These are phyloP conservation scores for Polymixis flavicincta DNA, from an alignment of 2,888 invertebrate genomes.

Conservation along the genomic window DNA sequence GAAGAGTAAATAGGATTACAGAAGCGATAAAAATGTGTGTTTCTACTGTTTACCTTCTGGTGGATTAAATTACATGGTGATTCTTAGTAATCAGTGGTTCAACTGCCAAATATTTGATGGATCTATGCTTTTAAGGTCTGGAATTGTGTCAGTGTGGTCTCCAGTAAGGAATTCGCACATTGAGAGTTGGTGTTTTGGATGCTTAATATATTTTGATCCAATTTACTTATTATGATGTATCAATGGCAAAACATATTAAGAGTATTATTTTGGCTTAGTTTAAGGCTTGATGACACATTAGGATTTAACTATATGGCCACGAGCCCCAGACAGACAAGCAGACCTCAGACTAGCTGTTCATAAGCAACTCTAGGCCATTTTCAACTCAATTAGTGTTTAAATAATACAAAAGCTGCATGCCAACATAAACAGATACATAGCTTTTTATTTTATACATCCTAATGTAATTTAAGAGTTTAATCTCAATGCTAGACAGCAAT, in stretches of 20 bases:
- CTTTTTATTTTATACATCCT: background rate
- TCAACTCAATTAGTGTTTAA: background rate
- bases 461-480: background rate
- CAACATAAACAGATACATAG: background rate
- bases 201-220: background rate
- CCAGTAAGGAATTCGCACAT: background rate
- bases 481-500: background rate
- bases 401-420: background rate
- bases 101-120: constrained; percentile 57
- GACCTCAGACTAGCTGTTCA: background rate
- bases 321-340: background rate
- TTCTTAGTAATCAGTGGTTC: constrained; percentile 33
- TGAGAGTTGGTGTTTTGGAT: constrained; percentile 5
- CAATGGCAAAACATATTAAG: background rate
- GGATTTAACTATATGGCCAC: background rate
- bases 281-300: background rate
- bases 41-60: constrained; percentile 9
- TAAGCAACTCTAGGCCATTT: background rate
- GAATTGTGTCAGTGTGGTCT: constrained; percentile 17
- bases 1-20: constrained; percentile 26
- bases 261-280: background rate
- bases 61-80: constrained; percentile 45
- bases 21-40: constrained; percentile 17
- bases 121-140: constrained; percentile 48
- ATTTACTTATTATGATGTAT: background rate